These are phyloP conservation scores for Timema cristinae DNA, from an alignment of 2,888 invertebrate species.

Conservation along the genomic window DNA sequence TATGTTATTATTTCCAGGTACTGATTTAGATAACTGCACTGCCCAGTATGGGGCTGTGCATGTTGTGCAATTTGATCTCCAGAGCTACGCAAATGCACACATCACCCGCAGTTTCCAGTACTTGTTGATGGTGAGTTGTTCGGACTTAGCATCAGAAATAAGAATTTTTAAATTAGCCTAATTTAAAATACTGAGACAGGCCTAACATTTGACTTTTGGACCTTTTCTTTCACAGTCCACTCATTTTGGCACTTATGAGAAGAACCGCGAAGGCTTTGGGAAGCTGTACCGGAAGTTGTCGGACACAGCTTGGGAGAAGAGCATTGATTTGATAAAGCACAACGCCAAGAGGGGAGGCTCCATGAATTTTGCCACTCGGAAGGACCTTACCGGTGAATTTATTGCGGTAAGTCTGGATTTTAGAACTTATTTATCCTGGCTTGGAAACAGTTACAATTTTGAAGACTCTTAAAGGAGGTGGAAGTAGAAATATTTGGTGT, in stretches of 20 bases:
- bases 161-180: background rate
- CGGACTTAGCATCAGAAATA: background rate
- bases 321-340: slow-evolving; percentile 72
- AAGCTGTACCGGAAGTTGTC: slow-evolving; percentile 69
- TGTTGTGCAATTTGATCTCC: slow-evolving; percentile 42
- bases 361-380: slow-evolving; percentile 48
- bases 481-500: no score
- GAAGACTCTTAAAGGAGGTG: no score
- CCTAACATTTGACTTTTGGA: background rate
- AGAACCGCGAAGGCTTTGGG: slow-evolving; percentile 71
- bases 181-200: background rate
- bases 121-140: slow-evolving; percentile 53
- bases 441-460: no score
- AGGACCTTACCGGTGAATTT: background rate
- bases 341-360: slow-evolving; percentile 66
- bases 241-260: slow-evolving; percentile 71
- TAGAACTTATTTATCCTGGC: no score
- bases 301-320: slow-evolving; percentile 69
- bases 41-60: slow-evolving; percentile 60
- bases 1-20: slow-evolving; percentile 5
- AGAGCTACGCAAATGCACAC: slow-evolving; percentile 59
- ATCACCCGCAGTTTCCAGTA: slow-evolving; percentile 71
- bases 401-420: no score
- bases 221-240: slow-evolving; percentile 48
- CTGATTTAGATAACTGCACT: slow-evolving; percentile 50